These are phyloP conservation scores for Artibeus jamaicensis DNA, from an alignment of 2,797 vertebrate genomes.

Conservation along the genomic window DNA sequence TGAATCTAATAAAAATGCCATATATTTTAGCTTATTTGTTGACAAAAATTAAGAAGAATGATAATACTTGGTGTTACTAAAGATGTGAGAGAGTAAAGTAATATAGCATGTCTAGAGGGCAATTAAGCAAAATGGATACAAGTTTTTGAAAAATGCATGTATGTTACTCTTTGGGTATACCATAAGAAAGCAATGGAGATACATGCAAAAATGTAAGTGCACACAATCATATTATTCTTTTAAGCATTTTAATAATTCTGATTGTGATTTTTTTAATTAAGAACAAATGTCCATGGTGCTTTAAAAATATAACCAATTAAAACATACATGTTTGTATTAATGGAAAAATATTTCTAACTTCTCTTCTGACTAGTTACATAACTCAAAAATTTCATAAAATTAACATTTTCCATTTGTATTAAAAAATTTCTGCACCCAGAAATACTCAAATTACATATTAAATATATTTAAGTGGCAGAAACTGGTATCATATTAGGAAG, in stretches of 20 bases:
- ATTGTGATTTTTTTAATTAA: constrained; percentile 18
- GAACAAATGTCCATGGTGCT: not conserved
- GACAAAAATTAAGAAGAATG: not conserved
- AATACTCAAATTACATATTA: not conserved
- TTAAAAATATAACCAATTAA: not conserved
- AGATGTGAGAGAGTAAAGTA: not conserved
- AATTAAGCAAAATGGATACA: not conserved
- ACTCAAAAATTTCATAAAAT: constrained; percentile 12
- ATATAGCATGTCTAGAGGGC: not conserved
- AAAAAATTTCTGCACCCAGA: not conserved
- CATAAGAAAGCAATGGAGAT: not conserved
- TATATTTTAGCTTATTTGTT: not conserved
- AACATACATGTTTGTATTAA: constrained; percentile 21
- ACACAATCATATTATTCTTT: not conserved
- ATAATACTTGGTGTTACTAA: not conserved
- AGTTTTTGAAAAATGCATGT: not conserved
- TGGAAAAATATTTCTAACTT: not conserved
- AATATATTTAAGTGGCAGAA: constrained; percentile 22
- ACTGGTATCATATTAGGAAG: not conserved
- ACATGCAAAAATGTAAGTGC: not conserved
- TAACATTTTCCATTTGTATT: not conserved
- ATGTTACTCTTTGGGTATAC: not conserved
- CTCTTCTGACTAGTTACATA: not conserved
- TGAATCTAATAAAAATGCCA: not conserved
- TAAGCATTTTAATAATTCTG: not conserved